These are phyloP conservation scores for Hylaeus volcanicus DNA, from an alignment of 1,140 invertebrate genomes.

Conservation along the genomic window DNA sequence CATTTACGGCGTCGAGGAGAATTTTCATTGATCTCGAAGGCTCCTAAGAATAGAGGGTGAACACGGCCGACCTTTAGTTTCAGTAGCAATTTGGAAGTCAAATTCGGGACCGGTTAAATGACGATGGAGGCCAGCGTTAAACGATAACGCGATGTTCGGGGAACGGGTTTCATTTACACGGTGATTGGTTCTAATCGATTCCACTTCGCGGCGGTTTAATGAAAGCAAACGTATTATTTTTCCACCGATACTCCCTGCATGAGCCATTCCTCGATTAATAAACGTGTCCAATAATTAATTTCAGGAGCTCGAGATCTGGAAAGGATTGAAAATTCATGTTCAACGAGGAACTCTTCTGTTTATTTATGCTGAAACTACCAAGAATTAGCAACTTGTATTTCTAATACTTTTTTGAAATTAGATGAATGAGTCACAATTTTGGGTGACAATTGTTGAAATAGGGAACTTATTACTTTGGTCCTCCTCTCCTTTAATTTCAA, in stretches of 20 bases:
- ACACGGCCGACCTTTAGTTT: neutral
- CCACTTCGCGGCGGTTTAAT: neutral
- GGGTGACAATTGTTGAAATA: too few species aligned
- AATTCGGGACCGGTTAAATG: neutral
- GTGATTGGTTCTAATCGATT: conserved; percentile 4
- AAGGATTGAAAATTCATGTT: too few species aligned
- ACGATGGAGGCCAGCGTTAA: neutral
- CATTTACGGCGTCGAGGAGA: neutral
- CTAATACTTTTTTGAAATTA: too few species aligned
- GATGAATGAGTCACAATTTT: too few species aligned
- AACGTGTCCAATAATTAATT: too few species aligned
- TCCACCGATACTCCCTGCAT: neutral
- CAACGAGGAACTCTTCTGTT: too few species aligned
- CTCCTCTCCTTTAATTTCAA: too few species aligned
- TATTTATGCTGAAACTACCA: too few species aligned
- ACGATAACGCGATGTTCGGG: neutral
- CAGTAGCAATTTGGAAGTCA: neutral
- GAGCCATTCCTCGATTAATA: neutral
- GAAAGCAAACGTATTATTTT: neutral
- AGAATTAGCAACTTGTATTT: too few species aligned
- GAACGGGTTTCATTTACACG: neutral
- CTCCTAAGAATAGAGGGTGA: neutral
- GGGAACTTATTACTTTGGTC: too few species aligned
- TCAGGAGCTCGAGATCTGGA: too few species aligned
- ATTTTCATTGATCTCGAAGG: neutral